Conservation (phyloP, 2,113 vertebrate genomes). For the Trichechus manatus region DNA sequence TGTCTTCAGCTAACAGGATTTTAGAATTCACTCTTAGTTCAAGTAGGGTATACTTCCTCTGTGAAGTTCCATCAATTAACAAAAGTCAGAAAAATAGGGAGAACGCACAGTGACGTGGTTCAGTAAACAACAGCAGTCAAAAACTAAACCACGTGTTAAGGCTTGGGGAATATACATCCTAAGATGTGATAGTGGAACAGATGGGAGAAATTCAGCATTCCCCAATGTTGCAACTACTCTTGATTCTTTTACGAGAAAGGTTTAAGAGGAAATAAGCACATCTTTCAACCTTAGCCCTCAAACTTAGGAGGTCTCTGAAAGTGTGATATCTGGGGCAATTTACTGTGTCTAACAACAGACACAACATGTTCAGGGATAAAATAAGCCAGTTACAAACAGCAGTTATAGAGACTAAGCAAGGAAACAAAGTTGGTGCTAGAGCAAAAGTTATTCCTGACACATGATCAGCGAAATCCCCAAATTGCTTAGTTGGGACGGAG, state of each 20-base stretch:
- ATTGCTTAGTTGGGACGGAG: constrained; percentile 7
- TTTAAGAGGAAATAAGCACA: constrained; percentile 22
- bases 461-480: constrained; percentile 35
- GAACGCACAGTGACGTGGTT: not conserved
- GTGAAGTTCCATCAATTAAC: constrained; percentile 66
- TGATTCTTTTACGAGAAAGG: not conserved
- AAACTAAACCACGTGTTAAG: not conserved
- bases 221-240: not conserved
- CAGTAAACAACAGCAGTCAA: not conserved
- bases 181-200: not conserved
- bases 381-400: not conserved
- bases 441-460: constrained; percentile 37
- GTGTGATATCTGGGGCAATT: not conserved
- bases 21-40: constrained; percentile 13
- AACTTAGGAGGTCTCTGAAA: constrained; percentile 17
- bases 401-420: constrained; percentile 30
- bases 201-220: not conserved
- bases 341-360: not conserved
- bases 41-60: not conserved
- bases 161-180: not conserved
- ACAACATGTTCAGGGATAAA: constrained; percentile 18
- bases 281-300: constrained; percentile 40
- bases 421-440: constrained; percentile 21
- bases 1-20: constrained; percentile 31
- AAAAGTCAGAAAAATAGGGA: not conserved